These are phyloP conservation scores for Agyllia agylla DNA, from an alignment of 2,888 invertebrate species.

Conservation along the genomic window DNA sequence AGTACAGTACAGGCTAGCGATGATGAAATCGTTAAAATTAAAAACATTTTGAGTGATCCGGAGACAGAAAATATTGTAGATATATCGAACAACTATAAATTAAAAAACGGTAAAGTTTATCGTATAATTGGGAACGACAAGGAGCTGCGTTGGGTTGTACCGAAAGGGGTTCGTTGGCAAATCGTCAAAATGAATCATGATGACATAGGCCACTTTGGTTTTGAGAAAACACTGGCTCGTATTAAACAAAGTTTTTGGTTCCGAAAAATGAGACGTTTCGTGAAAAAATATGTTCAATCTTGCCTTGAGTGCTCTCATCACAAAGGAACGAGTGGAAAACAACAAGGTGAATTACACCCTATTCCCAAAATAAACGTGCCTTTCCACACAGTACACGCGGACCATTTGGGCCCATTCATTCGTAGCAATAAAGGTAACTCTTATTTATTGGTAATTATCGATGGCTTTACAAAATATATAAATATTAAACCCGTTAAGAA, in stretches of 20 bases:
- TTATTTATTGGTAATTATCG: not conserved
- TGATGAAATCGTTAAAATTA: not conserved
- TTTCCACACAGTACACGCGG: not conserved
- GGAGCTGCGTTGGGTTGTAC: not conserved
- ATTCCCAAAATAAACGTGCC: not conserved
- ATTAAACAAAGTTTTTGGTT: not conserved
- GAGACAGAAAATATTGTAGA: not conserved
- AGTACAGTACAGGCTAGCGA: not conserved
- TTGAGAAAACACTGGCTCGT: not conserved
- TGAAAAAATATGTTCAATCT: not conserved
- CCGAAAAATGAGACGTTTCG: not conserved
- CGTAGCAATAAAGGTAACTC: not conserved
- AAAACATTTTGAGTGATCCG: not conserved
- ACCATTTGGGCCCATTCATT: slow-evolving; percentile 1
- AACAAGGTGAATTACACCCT: not conserved
- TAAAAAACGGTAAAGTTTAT: not conserved
- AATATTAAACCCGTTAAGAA: slow-evolving; percentile 48
- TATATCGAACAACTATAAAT: not conserved
- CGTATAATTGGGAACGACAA: not conserved
- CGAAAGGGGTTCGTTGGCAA: not conserved
- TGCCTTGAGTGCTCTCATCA: not conserved
- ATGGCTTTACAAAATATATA: not conserved
- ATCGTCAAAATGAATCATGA: not conserved
- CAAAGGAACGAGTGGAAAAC: not conserved
- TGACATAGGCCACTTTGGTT: slow-evolving; percentile 10